phyloP scores from a whole-genome alignment of 2,888 invertebrate genomes.

The Terebella lapidaria region DNA sequence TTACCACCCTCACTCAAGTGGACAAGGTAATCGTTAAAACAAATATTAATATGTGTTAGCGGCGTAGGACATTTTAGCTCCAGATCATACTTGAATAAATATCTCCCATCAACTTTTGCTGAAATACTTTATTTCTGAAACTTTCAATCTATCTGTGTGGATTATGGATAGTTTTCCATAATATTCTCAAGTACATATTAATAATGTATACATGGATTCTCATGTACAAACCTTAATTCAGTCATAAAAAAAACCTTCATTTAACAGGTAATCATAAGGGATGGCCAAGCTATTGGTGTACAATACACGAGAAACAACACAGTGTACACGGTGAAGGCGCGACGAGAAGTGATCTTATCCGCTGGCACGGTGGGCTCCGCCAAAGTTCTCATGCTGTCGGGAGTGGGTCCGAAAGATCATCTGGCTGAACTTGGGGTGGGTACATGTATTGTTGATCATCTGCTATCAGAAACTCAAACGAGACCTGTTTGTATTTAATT shows the following conservation, averaged over 20 bases:
- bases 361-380: constrained; percentile 51
- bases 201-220: too few relatives aligned
- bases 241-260: not conserved
- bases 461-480: too few relatives aligned
- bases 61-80: too few relatives aligned
- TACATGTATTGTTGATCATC: not conserved
- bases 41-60: too few relatives aligned
- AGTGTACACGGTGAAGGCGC: constrained; percentile 29
- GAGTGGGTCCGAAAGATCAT: constrained; percentile 48
- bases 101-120: too few relatives aligned
- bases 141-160: too few relatives aligned
- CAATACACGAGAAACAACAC: constrained; percentile 35
- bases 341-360: constrained; percentile 43
- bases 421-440: constrained; percentile 41
- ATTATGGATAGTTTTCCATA: too few relatives aligned
- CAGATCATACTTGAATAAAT: too few relatives aligned
- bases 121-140: too few relatives aligned
- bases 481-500: too few relatives aligned
- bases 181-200: too few relatives aligned
- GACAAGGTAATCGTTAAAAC: not conserved
- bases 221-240: not conserved
- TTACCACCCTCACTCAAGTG: not conserved
- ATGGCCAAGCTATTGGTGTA: constrained; percentile 37
- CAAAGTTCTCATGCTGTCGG: constrained; percentile 48
- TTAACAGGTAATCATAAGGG: constrained; percentile 33